Percentiles rank a stretch among this genome's conserved stretches.
phyloP scores from a whole-genome alignment of 2,113 vertebrate genomes.

The Eretmochelys imbricata region DNA sequence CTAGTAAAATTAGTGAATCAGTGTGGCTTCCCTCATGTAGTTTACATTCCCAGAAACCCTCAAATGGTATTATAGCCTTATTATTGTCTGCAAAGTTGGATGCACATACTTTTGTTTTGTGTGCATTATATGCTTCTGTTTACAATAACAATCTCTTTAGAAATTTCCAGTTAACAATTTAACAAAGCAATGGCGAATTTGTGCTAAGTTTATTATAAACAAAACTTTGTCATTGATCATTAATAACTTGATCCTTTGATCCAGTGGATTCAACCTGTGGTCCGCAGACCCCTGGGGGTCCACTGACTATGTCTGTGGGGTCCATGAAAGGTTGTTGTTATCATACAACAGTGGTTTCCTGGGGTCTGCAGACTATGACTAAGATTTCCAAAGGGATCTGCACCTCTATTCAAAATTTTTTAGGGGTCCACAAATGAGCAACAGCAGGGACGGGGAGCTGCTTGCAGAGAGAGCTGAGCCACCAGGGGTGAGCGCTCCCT shows the following conservation, averaged over 20 bases:
- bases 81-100: not conserved
- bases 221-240: not conserved
- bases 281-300: too few relatives aligned
- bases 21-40: not conserved
- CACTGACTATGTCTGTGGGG: too few relatives aligned
- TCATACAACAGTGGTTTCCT: not conserved
- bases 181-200: not conserved
- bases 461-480: too few relatives aligned
- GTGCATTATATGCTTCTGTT: not conserved
- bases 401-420: not conserved
- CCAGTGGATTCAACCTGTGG: not conserved
- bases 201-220: not conserved
- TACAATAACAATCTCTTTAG: not conserved
- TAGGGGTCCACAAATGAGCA: not conserved
- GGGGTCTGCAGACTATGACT: not conserved
- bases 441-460: too few relatives aligned
- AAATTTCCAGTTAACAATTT: not conserved
- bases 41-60: not conserved
- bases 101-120: not conserved
- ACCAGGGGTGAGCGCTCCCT: too few relatives aligned
- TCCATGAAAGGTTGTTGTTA: not conserved
- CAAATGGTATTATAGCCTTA: not conserved
- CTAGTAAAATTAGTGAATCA: not conserved
- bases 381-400: not conserved
- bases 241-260: not conserved